phyloP scores from a whole-genome alignment of 2,797 vertebrate genomes.

The Gymnopithys bicolor region DNA sequence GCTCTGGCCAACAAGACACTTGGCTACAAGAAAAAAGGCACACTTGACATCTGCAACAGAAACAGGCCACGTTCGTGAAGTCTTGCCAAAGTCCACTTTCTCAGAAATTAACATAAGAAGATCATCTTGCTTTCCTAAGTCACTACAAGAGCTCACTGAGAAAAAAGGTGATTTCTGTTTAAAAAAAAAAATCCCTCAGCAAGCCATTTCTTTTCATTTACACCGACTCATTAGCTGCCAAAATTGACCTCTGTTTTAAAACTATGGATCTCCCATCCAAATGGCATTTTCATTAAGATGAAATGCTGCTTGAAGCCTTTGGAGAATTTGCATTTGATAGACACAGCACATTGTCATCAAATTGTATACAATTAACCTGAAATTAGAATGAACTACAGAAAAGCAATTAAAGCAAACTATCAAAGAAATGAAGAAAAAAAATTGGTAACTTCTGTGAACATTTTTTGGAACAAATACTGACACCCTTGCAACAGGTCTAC shows the following conservation, averaged over 20 bases:
- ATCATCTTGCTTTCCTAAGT: neutral
- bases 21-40: neutral
- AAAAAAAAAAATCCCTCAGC: neutral
- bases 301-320: neutral
- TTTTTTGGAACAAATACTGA: neutral
- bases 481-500: neutral
- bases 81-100: neutral
- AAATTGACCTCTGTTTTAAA: conserved; percentile 14
- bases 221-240: neutral
- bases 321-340: conserved; percentile 11
- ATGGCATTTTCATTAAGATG: neutral
- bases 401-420: neutral
- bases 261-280: neutral
- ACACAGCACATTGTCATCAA: neutral
- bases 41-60: neutral
- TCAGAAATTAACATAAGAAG: neutral
- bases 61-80: neutral
- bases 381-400: conserved; percentile 15
- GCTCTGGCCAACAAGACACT: neutral
- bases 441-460: neutral
- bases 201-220: neutral
- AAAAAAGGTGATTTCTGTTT: neutral
- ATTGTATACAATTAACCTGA: conserved; percentile 13
- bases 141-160: neutral
- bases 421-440: neutral